Evolutionary conservation across 2,113 vertebrate genomes (phyloP).

Genomic region (Cavia aperea): DNA sequence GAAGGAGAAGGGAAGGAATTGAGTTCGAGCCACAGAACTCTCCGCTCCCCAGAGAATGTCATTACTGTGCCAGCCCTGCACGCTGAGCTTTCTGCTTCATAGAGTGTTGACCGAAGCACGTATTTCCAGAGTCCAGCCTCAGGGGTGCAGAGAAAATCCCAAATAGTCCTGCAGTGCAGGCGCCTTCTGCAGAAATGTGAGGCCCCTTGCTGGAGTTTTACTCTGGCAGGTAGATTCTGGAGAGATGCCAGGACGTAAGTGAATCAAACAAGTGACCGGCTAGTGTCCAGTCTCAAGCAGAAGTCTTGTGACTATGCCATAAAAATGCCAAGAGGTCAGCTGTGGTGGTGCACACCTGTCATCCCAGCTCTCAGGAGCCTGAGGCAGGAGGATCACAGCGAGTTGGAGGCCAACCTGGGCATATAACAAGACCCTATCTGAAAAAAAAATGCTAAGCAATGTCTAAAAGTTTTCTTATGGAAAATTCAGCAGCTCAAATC

Average conservation of each 20-base stretch:
- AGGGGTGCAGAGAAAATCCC: neutral
- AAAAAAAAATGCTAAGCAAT: neutral
- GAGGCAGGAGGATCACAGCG: neutral
- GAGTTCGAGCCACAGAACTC: conserved; percentile 34
- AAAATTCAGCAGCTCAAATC: neutral
- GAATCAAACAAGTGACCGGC: neutral
- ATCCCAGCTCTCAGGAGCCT: neutral
- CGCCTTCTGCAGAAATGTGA: neutral
- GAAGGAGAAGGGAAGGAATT: conserved; percentile 34
- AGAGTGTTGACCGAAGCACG: neutral
- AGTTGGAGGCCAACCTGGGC: neutral
- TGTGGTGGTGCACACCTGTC: neutral
- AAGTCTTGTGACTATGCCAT: neutral
- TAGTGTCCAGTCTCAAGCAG: conserved; percentile 39
- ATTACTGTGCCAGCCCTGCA: neutral
- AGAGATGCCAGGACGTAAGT: neutral
- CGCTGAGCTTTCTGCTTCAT: neutral
- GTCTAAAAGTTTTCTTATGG: conserved; percentile 20
- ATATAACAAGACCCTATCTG: neutral
- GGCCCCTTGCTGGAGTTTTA: neutral
- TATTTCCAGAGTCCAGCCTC: conserved; percentile 16
- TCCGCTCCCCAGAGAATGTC: neutral
- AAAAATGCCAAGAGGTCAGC: neutral
- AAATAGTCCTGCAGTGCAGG: neutral
- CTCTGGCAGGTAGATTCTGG: neutral